Evolutionary conservation across 30 jellyfish, hydroid and myxozoan species (phyloP).

Genomic region (Aurelia sp.): DNA sequence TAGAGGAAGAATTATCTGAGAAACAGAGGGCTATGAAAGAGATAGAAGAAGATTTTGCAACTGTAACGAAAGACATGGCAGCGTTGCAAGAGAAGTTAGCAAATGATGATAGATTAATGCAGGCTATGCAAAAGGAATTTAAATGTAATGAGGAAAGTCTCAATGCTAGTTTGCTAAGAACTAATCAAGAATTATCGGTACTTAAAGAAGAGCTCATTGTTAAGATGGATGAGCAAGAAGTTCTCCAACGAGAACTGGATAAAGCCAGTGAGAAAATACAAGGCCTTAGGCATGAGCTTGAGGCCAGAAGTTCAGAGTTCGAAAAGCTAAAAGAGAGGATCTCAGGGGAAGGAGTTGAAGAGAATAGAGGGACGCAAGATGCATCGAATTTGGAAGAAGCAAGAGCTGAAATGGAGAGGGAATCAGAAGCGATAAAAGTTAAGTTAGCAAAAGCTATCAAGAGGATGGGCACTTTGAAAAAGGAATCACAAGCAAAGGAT

Average conservation of each 20-base stretch:
- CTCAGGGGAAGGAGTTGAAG: not conserved
- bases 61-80: not conserved
- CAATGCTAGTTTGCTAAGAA: conserved; percentile 13
- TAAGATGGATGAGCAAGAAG: not conserved
- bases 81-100: conserved; percentile 5
- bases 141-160: conserved; percentile 3
- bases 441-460: conserved; percentile 82
- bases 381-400: conserved; percentile 11
- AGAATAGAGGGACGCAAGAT: not conserved
- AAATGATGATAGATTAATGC: not conserved
- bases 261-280: conserved; percentile 19
- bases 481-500: conserved; percentile 63
- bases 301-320: conserved; percentile 15
- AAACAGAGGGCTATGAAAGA: not conserved
- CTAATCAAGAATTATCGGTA: conserved; percentile 5
- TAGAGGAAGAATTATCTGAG: not conserved
- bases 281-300: conserved; percentile 31
- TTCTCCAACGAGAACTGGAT: not conserved
- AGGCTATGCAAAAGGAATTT: not conserved
- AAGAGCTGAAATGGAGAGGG: conserved; percentile 16
- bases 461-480: conserved; percentile 77
- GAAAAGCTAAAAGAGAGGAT: conserved; percentile 17
- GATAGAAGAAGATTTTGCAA: not conserved
- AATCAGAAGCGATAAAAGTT: conserved; percentile 55
- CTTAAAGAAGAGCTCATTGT: conserved; percentile 10